phyloP scores from a whole-genome alignment of 1,140 invertebrate species.

The Trichomalopsis sarcophagae region DNA sequence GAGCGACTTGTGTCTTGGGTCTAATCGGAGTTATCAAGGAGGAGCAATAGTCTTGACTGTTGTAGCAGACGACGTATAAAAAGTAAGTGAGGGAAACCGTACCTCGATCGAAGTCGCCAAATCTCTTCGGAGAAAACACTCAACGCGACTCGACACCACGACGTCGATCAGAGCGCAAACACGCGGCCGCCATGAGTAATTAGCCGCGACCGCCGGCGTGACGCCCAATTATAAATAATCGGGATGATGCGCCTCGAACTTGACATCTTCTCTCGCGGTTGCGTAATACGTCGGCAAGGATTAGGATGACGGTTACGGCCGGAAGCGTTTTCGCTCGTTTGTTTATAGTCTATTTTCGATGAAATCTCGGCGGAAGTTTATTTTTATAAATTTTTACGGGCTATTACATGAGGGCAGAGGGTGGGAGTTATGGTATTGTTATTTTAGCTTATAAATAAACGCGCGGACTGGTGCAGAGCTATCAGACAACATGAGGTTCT shows the following conservation, averaged over 20 bases:
- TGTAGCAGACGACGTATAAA: too few species aligned
- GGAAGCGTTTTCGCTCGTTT: background rate
- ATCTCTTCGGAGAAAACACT: background rate
- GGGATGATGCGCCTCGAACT: background rate
- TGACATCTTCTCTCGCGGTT: background rate
- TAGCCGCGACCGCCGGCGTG: background rate
- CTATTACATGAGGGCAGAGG: background rate
- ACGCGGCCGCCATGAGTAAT: background rate
- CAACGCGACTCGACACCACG: background rate
- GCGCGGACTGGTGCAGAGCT: background rate
- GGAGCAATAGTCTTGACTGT: too few species aligned
- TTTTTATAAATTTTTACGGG: background rate
- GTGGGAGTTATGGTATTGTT: background rate
- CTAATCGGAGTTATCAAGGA: too few species aligned
- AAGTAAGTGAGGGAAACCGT: too few species aligned
- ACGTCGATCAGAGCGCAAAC: background rate
- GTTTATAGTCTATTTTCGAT: background rate
- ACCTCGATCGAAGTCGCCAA: too few species aligned
- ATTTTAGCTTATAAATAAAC: constrained; percentile 5
- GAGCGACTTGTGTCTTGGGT: too few species aligned
- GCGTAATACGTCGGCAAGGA: background rate
- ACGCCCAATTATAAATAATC: background rate
- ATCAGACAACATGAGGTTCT: constrained; percentile 30
- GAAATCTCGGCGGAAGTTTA: background rate
- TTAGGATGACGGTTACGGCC: background rate